These are phyloP conservation scores for Gallinago solitaria DNA, from an alignment of 2,797 vertebrate genomes.

Conservation along the genomic window DNA sequence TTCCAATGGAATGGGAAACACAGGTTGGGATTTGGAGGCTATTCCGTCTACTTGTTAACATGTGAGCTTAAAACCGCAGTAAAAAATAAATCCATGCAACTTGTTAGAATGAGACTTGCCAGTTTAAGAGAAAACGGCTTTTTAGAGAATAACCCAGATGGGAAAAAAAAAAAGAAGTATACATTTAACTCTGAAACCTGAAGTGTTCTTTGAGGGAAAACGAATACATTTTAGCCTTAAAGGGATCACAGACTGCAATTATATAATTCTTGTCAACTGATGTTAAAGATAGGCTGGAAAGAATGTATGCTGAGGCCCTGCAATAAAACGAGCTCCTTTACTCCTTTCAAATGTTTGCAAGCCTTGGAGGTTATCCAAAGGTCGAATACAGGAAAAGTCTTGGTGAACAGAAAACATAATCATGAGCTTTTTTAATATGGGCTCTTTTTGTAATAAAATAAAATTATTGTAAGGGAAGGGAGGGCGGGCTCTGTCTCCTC, in stretches of 20 bases:
- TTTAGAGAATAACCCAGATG: constrained; percentile 49
- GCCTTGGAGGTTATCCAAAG: constrained; percentile 83
- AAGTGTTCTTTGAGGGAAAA: constrained; percentile 90
- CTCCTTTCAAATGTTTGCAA: constrained; percentile 84
- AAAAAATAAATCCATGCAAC: constrained; percentile 45
- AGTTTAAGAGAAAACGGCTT: constrained; percentile 43
- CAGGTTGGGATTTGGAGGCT: constrained; percentile 28
- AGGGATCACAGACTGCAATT: constrained; percentile 94
- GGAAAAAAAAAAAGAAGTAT: background rate
- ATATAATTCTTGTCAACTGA: constrained; percentile 96
- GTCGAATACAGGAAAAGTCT: constrained; percentile 85
- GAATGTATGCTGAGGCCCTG: constrained; percentile 80
- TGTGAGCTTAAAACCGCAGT: constrained; percentile 34
- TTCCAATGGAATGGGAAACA: constrained; percentile 58
- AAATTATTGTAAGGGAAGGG: constrained; percentile 72
- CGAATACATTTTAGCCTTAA: constrained; percentile 78
- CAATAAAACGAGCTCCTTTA: constrained; percentile 84
- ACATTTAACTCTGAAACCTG: constrained; percentile 79
- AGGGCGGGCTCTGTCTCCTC: constrained; percentile 56
- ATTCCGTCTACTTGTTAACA: constrained; percentile 56
- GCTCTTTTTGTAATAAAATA: constrained; percentile 76
- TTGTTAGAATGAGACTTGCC: constrained; percentile 12
- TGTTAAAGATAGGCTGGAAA: constrained; percentile 87
- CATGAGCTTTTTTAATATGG: constrained; percentile 74
- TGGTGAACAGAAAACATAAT: constrained; percentile 78